Evolutionary conservation across 1,140 invertebrate genomes (phyloP).

Genomic region (Apis cerana): DNA sequence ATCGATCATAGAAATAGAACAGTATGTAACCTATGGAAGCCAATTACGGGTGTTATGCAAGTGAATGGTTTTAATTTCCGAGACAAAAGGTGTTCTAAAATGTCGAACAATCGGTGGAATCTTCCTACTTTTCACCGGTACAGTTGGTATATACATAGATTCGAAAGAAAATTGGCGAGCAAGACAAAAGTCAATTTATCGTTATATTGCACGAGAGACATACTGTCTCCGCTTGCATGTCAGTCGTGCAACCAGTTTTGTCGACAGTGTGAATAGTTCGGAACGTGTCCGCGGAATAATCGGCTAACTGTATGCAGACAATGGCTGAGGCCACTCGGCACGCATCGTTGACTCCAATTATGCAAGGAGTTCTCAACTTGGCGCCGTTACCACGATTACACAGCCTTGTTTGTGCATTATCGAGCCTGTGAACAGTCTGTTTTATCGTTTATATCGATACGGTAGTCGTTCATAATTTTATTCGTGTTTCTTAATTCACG

Average conservation of each 20-base stretch:
- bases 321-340: conserved; percentile 72
- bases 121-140: background rate
- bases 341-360: conserved; percentile 75
- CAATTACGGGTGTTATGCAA: background rate
- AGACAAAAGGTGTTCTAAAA: background rate
- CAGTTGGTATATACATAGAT: background rate
- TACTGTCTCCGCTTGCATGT: conserved; percentile 35
- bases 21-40: background rate
- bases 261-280: conserved; percentile 59
- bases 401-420: conserved; percentile 8
- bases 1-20: background rate
- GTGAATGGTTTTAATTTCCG: conserved; percentile 5
- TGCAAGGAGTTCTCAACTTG: conserved; percentile 72
- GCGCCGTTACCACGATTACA: conserved; percentile 41
- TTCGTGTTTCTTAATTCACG: background rate
- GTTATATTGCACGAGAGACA: conserved; percentile 23
- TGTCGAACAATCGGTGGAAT: background rate
- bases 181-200: conserved; percentile 4
- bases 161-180: background rate
- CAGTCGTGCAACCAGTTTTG: conserved; percentile 58
- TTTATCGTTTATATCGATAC: background rate
- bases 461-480: background rate
- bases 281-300: conserved; percentile 70
- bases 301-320: conserved; percentile 73
- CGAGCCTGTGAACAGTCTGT: background rate